Evolutionary conservation across 2,888 invertebrate species (phyloP).

Genomic region (Trisateles emortualis): DNA sequence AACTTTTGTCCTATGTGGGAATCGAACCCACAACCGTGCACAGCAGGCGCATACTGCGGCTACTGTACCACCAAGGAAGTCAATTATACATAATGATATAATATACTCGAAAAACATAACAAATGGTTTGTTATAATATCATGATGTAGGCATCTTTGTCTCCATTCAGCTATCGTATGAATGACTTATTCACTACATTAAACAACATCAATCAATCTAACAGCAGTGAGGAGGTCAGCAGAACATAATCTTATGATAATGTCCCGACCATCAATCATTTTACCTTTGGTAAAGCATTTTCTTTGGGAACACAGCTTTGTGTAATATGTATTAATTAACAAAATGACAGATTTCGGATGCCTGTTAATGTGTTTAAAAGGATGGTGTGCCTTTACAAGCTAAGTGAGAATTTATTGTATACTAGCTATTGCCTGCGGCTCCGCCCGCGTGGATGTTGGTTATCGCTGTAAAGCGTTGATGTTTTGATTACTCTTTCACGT

Average conservation of each 20-base stretch:
- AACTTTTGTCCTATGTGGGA: no score
- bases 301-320: slow-evolving; percentile 6
- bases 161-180: slow-evolving; percentile 5
- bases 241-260: slow-evolving; percentile 15
- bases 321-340: slow-evolving; percentile 12
- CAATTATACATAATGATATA: no score
- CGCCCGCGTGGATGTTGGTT: no score
- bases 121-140: no score
- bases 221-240: slow-evolving; percentile 5
- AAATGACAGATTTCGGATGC: slow-evolving; percentile 7
- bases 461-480: no score
- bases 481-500: no score
- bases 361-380: slow-evolving; percentile 1
- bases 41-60: no score
- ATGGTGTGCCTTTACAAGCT: background rate
- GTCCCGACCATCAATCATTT: slow-evolving; percentile 15
- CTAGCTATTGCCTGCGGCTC: no score
- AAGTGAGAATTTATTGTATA: no score
- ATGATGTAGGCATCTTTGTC: background rate
- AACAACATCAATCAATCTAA: slow-evolving; percentile 20
- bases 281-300: slow-evolving; percentile 9
- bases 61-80: no score
- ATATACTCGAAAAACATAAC: no score
- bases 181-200: slow-evolving; percentile 13
- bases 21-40: no score